Percentiles rank a stretch among this genome's conserved stretches.
phyloP scores from a whole-genome alignment of 2,797 vertebrate genomes.

The Hemibagrus guttatus region DNA sequence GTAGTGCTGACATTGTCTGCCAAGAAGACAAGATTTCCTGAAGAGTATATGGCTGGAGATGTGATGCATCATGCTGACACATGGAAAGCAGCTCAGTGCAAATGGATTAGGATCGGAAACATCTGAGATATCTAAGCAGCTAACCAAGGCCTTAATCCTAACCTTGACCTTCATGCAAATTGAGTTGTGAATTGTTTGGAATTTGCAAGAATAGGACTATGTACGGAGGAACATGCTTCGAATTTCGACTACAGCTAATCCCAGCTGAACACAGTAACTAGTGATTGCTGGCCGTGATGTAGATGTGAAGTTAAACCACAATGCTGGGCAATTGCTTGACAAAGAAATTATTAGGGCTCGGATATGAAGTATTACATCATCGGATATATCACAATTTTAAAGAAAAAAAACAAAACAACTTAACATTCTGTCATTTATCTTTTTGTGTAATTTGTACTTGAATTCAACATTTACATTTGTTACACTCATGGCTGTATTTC shows the following conservation, averaged over 20 bases:
- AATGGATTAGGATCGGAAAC: background rate
- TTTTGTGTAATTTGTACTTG: background rate
- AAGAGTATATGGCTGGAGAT: constrained; percentile 16
- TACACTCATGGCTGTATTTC: background rate
- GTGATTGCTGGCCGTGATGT: background rate
- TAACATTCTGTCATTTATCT: background rate
- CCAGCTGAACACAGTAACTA: background rate
- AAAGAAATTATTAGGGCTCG: background rate
- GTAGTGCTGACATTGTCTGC: background rate
- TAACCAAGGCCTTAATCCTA: background rate
- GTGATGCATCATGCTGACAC: background rate
- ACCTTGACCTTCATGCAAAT: constrained; percentile 6
- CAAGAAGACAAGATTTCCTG: constrained; percentile 15
- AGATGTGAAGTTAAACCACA: background rate
- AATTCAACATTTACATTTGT: background rate
- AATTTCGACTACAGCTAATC: background rate
- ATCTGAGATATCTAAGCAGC: background rate
- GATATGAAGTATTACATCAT: too few relatives aligned
- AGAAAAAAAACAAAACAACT: background rate
- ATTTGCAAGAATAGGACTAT: background rate
- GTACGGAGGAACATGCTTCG: background rate
- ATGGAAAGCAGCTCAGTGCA: background rate
- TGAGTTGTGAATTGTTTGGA: background rate
- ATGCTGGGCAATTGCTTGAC: too few relatives aligned
- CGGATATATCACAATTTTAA: background rate